phyloP scores from a whole-genome alignment of 2,113 vertebrate genomes.

The Silurus asotus region DNA sequence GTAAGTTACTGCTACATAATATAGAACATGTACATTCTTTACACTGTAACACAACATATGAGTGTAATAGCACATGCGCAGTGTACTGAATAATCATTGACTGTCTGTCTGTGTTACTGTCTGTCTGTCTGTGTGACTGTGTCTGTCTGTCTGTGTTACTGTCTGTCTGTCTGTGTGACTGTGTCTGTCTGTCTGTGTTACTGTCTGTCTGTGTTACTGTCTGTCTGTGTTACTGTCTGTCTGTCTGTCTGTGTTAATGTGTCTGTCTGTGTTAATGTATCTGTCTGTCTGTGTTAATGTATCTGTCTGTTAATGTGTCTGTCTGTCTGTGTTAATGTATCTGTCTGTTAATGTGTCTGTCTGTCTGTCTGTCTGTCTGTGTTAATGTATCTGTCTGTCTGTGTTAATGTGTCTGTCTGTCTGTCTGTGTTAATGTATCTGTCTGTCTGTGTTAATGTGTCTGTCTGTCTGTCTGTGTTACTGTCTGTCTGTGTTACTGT shows the following conservation, averaged over 20 bases:
- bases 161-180: background rate
- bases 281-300: background rate
- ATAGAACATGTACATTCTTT: too few relatives aligned
- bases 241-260: background rate
- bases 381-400: background rate
- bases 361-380: background rate
- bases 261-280: accelerated
- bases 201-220: too few relatives aligned
- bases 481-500: too few relatives aligned
- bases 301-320: background rate
- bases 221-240: too few relatives aligned
- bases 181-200: background rate
- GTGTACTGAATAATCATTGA: background rate
- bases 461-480: background rate
- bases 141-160: background rate
- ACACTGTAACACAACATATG: too few relatives aligned
- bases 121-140: background rate
- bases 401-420: background rate
- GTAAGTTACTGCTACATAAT: background rate
- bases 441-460: too few relatives aligned
- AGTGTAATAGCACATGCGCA: background rate
- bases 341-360: background rate
- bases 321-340: background rate
- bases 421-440: background rate
- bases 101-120: background rate